Evolutionary conservation across 2,113 vertebrate genomes (phyloP), one percentile per base, ranked within the genome.

Genomic region (Corapipo altera): DNA sequence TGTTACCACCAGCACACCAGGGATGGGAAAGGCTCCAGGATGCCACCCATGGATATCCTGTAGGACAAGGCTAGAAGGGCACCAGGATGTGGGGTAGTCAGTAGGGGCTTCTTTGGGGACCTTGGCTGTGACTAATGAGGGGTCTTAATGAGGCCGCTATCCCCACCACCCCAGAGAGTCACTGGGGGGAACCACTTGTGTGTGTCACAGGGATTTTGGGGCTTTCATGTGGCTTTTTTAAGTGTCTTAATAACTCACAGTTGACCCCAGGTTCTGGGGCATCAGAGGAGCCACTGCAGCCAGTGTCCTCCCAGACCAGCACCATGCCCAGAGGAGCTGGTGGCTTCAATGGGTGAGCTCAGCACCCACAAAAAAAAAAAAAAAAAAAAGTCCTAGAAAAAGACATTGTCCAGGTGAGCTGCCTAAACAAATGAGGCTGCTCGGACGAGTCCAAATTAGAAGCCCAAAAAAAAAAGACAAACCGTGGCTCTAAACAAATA

Each of bases 381-480:
- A 49, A 48, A 49, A 49, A 51, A 37, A 71, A 43, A 2, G 1
- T 33, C 61, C 82, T 9, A 48, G 61, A 66, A 54, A 64, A 55
- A 20, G 14, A 1, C 24, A 14, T 8, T 19, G 37, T 19, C 4
- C 62, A 74, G 91, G 86, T 37, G 80, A 79, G 84, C 21, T 1
- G 0, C 6, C 78, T 22, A 79, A 89, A 48, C 78, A 95, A 97
- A 95, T 57, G 85, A 95, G 90, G 81, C 85, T 48, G 75, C 94
- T 78, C 5, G 0, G 59, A 62, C 0, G 19, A 57, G 61, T 76
- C 58, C 69, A 73, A 74, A 86, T 81, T 41, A 55, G 87, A 18
- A n/a, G 72, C 30, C 30, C 76, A 57, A 52, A 85, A 76, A 44
- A 85, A 73, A 49, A 66, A 79, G 85, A 19, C 70, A 30, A 81